These are phyloP conservation scores for Ganaspis brasiliensis DNA, from an alignment of 2,888 invertebrate genomes.

Conservation along the genomic window DNA sequence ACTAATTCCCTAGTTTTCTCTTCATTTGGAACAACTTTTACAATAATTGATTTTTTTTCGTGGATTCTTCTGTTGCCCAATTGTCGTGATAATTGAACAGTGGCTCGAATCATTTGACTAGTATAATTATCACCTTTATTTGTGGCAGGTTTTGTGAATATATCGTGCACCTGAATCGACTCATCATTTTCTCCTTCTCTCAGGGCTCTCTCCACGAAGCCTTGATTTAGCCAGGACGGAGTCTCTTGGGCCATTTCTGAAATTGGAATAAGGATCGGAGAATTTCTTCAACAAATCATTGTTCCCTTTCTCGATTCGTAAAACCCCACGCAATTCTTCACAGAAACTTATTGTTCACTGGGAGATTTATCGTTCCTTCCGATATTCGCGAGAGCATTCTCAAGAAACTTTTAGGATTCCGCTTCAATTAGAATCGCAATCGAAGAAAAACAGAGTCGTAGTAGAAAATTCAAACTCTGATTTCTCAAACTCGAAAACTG, in stretches of 20 bases:
- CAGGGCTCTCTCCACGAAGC: constrained; percentile 71
- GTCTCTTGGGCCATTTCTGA: constrained; percentile 67
- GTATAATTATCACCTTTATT: constrained; percentile 77
- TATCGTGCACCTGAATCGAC: constrained; percentile 68
- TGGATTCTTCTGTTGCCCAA: constrained; percentile 53
- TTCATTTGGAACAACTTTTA: constrained; percentile 78
- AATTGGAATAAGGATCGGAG: constrained; percentile 69
- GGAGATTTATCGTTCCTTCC: constrained; percentile 63
- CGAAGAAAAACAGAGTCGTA: constrained; percentile 33
- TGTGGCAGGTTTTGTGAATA: constrained; percentile 72
- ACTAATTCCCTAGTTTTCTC: constrained; percentile 77
- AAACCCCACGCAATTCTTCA: constrained; percentile 67
- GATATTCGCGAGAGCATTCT: constrained; percentile 30
- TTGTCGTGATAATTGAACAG: constrained; percentile 60
- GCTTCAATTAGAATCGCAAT: constrained; percentile 39
- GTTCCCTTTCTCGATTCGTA: constrained; percentile 61
- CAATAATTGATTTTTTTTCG: constrained; percentile 69
- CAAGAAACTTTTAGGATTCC: constrained; percentile 27
- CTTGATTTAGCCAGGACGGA: constrained; percentile 70
- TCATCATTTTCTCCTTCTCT: constrained; percentile 68
- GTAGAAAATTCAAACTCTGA: constrained; percentile 5
- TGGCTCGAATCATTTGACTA: constrained; percentile 75
- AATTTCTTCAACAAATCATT: constrained; percentile 68
- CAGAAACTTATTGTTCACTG: constrained; percentile 67
- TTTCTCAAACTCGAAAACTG: neutral